Percentiles rank a stretch among this genome's conserved stretches.
These are phyloP conservation scores for Athrips mouffetella DNA, from an alignment of 2,888 invertebrate genomes.

Conservation along the genomic window DNA sequence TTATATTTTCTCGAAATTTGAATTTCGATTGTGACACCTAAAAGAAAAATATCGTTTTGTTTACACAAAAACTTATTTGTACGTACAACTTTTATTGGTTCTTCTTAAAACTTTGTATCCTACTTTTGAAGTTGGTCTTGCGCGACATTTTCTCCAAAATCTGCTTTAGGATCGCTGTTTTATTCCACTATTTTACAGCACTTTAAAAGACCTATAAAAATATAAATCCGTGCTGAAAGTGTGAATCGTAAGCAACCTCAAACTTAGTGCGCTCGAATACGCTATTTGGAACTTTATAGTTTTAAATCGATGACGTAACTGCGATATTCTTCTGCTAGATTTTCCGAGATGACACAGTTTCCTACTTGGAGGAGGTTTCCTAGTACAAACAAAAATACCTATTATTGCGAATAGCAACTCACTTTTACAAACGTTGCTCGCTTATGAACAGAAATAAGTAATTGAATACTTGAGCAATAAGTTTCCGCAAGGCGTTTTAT, in stretches of 20 bases:
- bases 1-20: not conserved
- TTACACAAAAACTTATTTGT: conserved; percentile 12
- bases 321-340: too few relatives aligned
- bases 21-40: not conserved
- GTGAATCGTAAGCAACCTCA: conserved; percentile 20
- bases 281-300: conserved; percentile 21
- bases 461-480: too few relatives aligned
- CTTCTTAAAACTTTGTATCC: not conserved
- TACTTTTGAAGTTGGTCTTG: not conserved
- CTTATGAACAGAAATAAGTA: too few relatives aligned
- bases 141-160: conserved; percentile 8
- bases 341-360: too few relatives aligned
- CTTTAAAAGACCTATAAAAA: conserved; percentile 20
- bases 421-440: too few relatives aligned
- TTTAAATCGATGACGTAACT: conserved; percentile 36
- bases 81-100: not conserved
- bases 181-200: conserved; percentile 12
- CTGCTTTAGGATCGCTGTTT: conserved; percentile 11
- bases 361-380: too few relatives aligned
- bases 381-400: too few relatives aligned
- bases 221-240: conserved; percentile 11
- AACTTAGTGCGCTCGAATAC: conserved; percentile 25
- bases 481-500: too few relatives aligned
- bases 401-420: too few relatives aligned
- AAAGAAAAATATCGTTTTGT: conserved; percentile 14